Base-by-base conservation (phyloP, 2,888 invertebrate genomes). In the Taenaris catops region DNA sequence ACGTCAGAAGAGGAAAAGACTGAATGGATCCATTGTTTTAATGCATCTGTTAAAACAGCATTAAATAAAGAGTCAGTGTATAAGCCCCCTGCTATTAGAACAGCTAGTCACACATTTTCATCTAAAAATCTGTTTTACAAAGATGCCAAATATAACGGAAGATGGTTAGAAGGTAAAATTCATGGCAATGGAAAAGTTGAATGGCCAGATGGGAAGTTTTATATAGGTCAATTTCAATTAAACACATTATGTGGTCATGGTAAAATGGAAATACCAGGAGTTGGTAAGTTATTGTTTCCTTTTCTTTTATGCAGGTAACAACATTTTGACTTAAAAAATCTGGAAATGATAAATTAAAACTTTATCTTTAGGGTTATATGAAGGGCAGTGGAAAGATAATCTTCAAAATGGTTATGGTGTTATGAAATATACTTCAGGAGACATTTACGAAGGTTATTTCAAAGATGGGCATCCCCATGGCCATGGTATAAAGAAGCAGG, bases 401-500 rank as follows among this genome's bases (percentile, higher is more conserved):
- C 90, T 92, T 49, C 94, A 95, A 66, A 93, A 94, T 65, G 96
- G 96, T 5, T 91, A 91, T 48, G 96, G 94, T 0, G 88, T 89
- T 1, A 89, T 94, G 76, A 93, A 91, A 59, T 94, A 93, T 63
- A 74, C 88, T 6, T 92, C 91, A 36, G 95, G 94, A 2, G 95
- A 95, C 59, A 80, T 93, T 7, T 97, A 96, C 61, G 94, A 95
- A 58, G 97, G 97, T 0, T 92, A 93, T 63, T 96, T 96, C 63
- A 93, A 93, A 62, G 94, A 96, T 53, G 95, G 96, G 0, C 80
- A 90, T 29, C 91, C 94, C 1, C 93, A 95, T 57, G 97, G 97
- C 0, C 96, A 96, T 60, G 97, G 97, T 0, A 91, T 93, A 34
- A 89, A 93, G 44, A 93, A 92, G 41, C 93, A 94, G 58, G 95